Evolutionary conservation across 2,113 vertebrate species (phyloP), one percentile per base, ranked within the genome.

Genomic region (Gobiocypris rarus): DNA sequence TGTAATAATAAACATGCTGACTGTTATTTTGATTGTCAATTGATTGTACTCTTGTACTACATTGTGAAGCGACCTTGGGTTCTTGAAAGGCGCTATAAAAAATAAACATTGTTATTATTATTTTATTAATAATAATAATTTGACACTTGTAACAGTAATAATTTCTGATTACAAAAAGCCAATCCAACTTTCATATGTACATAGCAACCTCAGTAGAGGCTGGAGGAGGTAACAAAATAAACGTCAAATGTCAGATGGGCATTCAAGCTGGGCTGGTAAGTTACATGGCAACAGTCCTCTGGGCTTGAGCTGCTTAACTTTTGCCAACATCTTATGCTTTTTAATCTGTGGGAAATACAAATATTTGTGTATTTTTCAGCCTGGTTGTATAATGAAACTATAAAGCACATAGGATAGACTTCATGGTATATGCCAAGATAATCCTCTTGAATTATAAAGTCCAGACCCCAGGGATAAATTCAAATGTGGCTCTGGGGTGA

Each of bases 361-460:
- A 87, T 86, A 86, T 85, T 85, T 83, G 73, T 50, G 67, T 81
- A 84, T 77, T 86, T 81, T 81, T 41, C 65, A 34, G 73, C 69
- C 65, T 19, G 10, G 15, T 85, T 85, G 81, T 87, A 58, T 84
- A 83, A 77, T 80, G 43, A 81, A 59, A 61, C 41, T 58, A 85
- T 71, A 28, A 48, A 77, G n/a, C 75, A 28, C 38, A 82, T 48
- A 77, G 80, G 50, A 58, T 78, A 63, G 34, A 82, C 71, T 78
- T 83, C 75, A 48, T 75, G 9, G 45, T 58, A 56, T 63, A 50
- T 75, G 54, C 10, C 63, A 81, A 59, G 58, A 61, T 15, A 59
- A 54, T 71, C 58, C 50, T 31, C 81, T 59, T 15, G n/a, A 52
- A 41, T n/a, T 58, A 56, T 45, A 26, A 65, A 74, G 34, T 61